Evolutionary conservation across 1,140 invertebrate genomes (phyloP).

Genomic region (Ceratosolen solmsi): DNA sequence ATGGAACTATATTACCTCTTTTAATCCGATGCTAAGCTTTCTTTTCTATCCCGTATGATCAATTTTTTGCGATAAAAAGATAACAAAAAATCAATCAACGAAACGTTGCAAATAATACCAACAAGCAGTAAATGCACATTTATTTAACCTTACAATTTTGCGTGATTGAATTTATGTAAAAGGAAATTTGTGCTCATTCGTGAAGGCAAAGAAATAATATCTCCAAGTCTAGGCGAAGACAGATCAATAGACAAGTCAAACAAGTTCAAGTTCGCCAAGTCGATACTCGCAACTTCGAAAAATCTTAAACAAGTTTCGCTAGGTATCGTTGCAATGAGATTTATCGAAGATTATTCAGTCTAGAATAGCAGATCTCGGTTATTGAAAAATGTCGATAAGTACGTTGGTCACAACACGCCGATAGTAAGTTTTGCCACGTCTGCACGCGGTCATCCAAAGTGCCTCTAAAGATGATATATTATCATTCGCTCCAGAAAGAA

Average conservation of each 20-base stretch:
- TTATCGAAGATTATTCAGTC: neutral
- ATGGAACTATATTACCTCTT: too few relatives aligned
- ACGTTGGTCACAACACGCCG: neutral
- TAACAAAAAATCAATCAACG: too few relatives aligned
- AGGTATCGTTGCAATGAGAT: neutral
- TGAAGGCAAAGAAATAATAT: neutral
- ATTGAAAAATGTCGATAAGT: neutral
- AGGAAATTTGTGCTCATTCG: neutral
- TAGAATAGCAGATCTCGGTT: neutral
- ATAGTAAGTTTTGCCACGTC: neutral
- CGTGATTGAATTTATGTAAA: neutral
- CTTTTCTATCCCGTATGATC: too few relatives aligned
- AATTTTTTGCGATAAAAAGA: too few relatives aligned
- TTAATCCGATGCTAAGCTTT: too few relatives aligned
- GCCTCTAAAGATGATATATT: neutral
- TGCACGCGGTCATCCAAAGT: neutral
- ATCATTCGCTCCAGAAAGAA: neutral
- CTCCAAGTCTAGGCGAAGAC: neutral
- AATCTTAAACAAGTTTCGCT: slow-evolving; percentile 3
- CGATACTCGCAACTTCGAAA: neutral
- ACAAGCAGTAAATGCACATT: neutral
- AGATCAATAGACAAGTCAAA: slow-evolving; percentile 17
- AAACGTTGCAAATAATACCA: too few relatives aligned
- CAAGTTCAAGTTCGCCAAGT: slow-evolving; percentile 13
- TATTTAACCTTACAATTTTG: neutral